phyloP scores from a whole-genome alignment of 2,888 invertebrate genomes.

The Cosmorhoe ocellata region DNA sequence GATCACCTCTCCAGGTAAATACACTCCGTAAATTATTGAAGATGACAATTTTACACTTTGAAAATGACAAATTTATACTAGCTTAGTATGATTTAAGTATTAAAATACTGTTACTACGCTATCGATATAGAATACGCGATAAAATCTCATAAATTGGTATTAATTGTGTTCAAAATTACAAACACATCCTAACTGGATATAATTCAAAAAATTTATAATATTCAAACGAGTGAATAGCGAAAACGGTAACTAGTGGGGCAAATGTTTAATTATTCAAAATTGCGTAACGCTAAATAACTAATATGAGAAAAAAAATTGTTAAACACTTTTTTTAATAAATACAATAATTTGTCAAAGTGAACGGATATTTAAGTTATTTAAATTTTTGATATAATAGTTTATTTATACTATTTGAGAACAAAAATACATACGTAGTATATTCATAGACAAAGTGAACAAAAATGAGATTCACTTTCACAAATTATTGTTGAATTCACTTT shows the following conservation, averaged over 20 bases:
- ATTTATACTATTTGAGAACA: no score
- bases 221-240: constrained; percentile 60
- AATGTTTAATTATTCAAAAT: constrained; percentile 32
- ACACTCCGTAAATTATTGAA: constrained; percentile 51
- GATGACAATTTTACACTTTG: constrained; percentile 62
- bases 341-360: no score
- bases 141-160: constrained; percentile 60
- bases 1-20: constrained; percentile 38
- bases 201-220: constrained; percentile 32
- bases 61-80: constrained; percentile 71
- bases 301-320: not conserved
- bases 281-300: constrained; percentile 25
- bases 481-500: no score
- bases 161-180: constrained; percentile 48
- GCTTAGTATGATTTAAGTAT: constrained; percentile 44
- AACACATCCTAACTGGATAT: constrained; percentile 22
- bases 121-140: constrained; percentile 73
- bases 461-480: no score
- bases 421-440: no score
- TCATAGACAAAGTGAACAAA: no score
- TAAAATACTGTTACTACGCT: constrained; percentile 68
- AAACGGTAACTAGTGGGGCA: constrained; percentile 63
- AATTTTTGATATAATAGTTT: no score
- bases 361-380: no score
- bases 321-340: not conserved